Conservation (phyloP, 2,113 vertebrate genomes). For the Anhinga rufa region DNA sequence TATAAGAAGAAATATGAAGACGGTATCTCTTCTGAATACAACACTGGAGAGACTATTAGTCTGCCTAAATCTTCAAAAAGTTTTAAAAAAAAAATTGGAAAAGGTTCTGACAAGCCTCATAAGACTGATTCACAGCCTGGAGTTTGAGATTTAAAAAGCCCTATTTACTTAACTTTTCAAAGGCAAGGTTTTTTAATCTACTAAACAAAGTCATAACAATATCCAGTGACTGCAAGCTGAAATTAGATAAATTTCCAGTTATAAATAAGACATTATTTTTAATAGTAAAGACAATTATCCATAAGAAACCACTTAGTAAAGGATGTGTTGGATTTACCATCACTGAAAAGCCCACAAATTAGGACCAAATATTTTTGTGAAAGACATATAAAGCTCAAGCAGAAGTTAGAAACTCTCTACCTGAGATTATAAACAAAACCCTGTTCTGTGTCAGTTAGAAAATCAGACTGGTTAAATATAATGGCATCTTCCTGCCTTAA, state of each 20-base stretch:
- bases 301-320: background rate
- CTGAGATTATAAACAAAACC: background rate
- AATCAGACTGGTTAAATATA: background rate
- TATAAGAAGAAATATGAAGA: background rate
- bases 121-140: background rate
- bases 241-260: background rate
- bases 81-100: background rate
- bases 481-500: background rate
- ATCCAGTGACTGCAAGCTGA: background rate
- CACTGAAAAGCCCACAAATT: background rate
- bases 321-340: background rate
- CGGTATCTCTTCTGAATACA: background rate
- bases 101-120: background rate
- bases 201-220: background rate
- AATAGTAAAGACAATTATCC: background rate
- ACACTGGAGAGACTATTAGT: background rate
- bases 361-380: background rate
- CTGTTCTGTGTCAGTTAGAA: background rate
- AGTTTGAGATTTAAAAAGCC: background rate
- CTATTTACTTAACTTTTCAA: slow-evolving; percentile 7
- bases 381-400: background rate
- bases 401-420: background rate
- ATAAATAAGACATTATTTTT: background rate
- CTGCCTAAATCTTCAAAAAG: background rate
- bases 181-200: slow-evolving; percentile 6